Evolutionary conservation across 1,140 invertebrate genomes (phyloP).

Genomic region (Parapsyche elsis): DNA sequence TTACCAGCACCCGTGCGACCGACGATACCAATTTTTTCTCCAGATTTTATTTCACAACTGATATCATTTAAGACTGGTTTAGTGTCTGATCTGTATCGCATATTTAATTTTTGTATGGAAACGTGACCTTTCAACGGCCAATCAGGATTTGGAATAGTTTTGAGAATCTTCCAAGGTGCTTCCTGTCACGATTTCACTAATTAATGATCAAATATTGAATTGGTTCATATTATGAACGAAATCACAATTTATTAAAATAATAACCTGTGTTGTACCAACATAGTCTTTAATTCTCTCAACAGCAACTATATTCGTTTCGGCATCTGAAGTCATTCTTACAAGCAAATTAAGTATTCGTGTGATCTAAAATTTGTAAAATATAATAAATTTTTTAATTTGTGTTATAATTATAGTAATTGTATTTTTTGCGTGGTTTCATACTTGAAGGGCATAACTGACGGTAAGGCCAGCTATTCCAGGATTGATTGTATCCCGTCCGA

Average conservation of each 20-base stretch:
- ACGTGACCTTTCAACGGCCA: constrained; percentile 82
- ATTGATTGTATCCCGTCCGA: constrained; percentile 75
- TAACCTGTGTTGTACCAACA: constrained; percentile 79
- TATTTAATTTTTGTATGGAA: constrained; percentile 79
- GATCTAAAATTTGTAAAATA: constrained; percentile 68
- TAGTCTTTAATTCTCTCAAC: constrained; percentile 98
- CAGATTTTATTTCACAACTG: constrained; percentile 75
- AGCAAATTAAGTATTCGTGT: constrained; percentile 97
- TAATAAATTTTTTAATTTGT: background rate
- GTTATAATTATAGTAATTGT: background rate
- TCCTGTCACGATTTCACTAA: constrained; percentile 64
- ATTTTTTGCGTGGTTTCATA: constrained; percentile 61
- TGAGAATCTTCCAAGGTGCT: constrained; percentile 76
- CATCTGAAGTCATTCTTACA: constrained; percentile 95
- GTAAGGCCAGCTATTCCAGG: constrained; percentile 89
- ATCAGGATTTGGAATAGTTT: constrained; percentile 66
- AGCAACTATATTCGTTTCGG: constrained; percentile 97
- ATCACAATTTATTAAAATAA: background rate
- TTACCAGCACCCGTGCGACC: constrained; percentile 88
- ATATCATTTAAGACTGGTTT: constrained; percentile 84
- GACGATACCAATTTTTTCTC: constrained; percentile 86
- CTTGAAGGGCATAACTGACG: constrained; percentile 89
- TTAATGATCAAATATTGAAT: constrained; percentile 16
- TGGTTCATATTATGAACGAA: background rate
- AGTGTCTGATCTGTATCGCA: constrained; percentile 82